These are phyloP conservation scores for Dolichotis patagonum DNA, from an alignment of 2,113 vertebrate species.

Conservation along the genomic window DNA sequence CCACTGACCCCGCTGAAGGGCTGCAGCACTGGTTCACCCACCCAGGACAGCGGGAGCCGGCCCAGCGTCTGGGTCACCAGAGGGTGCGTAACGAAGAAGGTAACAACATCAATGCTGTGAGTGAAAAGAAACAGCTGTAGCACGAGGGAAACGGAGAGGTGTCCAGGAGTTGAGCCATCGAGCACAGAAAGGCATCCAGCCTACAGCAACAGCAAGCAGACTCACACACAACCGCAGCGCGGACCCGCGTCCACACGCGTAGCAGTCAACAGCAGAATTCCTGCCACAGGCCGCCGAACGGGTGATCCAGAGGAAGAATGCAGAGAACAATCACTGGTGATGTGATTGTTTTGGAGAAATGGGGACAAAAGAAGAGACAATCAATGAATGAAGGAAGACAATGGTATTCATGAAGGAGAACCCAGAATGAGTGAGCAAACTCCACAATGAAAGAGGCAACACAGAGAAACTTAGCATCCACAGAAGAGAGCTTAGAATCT, in stretches of 20 bases:
- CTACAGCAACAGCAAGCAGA: rapidly evolving
- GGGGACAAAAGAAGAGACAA: background rate
- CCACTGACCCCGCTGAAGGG: background rate
- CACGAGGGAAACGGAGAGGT: no score
- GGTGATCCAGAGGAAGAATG: background rate
- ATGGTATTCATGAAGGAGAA: background rate
- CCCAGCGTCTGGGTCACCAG: background rate
- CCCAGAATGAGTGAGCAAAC: background rate
- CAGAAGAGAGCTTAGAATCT: no score
- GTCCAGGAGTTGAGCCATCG: no score
- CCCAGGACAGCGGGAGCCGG: no score
- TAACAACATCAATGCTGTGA: background rate
- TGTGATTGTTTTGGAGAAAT: background rate
- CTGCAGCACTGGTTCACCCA: no score
- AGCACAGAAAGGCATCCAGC: background rate
- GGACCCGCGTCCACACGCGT: background rate
- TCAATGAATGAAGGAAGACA: background rate
- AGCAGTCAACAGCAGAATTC: background rate
- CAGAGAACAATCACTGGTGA: background rate
- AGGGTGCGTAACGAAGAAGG: background rate
- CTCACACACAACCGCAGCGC: rapidly evolving
- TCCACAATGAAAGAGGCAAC: background rate
- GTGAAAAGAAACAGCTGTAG: background rate
- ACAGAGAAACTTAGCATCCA: background rate
- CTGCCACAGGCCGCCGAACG: rapidly evolving